Base-by-base conservation (phyloP, 1,140 invertebrate species). In the Tetraneura akinire region DNA sequence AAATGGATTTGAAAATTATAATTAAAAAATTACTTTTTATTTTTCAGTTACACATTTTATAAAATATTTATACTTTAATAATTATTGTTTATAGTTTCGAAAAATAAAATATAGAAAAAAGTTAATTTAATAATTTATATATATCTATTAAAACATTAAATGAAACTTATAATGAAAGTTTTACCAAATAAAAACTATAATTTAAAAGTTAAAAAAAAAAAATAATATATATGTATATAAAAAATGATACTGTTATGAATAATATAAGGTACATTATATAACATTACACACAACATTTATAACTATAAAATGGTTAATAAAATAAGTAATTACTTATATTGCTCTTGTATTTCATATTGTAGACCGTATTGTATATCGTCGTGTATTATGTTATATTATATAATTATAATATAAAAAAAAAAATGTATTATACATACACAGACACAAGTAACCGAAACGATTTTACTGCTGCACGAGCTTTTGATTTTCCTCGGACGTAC, bases 401-500 rank as follows among this genome's bases (percentile, higher is more conserved):
- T 47, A 47, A 9, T 47, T 70, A 16, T 70, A 47, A n/a, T 11
- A 47, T 26, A 26, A 70, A 70, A 45, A 18, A 8, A n/a, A 0
- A n/a, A 11, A 45, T 5, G 45, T 66, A n/a, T n/a, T n/a, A n/a
- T n/a, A n/a, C n/a, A n/a, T n/a, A n/a, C n/a, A 66, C 2, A 42
- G 21, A 37, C 60, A 64, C 11, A 21, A 4, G 47, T 16, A 45
- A 16, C 16, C 0, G 16, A 23, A 47, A 42, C 37, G 21, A 4
- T 64, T 10, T 10, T n/a, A 37, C 3, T 21, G 26, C 37, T 74
- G 32, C 26, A 74, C 29, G 4, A 57, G 32, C 3, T 74, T 57
- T 57, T 74, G 51, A 57, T 74, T 57, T 74, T 74, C n/a, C 8
- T 53, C 53, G 1, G 53, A 37, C 14, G 29, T 42, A 42, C 51